Percentiles rank a stretch among this genome's conserved stretches.
Evolutionary conservation across 2,888 invertebrate species (phyloP).

Genomic region (Acrocyrtus sp.): DNA sequence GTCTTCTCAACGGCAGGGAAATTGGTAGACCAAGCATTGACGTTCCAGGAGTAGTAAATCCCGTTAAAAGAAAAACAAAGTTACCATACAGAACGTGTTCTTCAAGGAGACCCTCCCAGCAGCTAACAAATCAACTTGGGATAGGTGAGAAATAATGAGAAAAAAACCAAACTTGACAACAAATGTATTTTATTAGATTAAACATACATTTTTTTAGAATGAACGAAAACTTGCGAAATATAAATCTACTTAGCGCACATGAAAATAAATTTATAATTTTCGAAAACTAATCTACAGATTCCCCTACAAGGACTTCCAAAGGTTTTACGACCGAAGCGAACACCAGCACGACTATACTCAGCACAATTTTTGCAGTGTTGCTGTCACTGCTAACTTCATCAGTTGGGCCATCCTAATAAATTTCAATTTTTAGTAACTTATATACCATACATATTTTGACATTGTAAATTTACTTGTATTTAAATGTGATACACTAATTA

Average conservation of each 20-base stretch:
- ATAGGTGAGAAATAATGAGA: conserved; percentile 47
- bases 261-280: no score
- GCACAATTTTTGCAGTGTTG: not conserved
- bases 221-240: no score
- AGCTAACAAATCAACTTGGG: conserved; percentile 46
- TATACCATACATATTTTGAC: conserved; percentile 20
- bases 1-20: conserved; percentile 78
- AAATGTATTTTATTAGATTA: not conserved
- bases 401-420: conserved; percentile 8
- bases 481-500: conserved; percentile 11
- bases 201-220: not conserved
- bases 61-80: conserved; percentile 75
- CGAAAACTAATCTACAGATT: conserved; percentile 19
- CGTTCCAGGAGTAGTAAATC: conserved; percentile 80
- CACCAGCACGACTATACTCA: not conserved
- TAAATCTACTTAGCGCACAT: no score
- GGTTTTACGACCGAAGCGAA: not conserved
- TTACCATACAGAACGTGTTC: conserved; percentile 82
- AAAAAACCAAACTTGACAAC: no score
- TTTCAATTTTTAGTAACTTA: conserved; percentile 29
- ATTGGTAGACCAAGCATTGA: conserved; percentile 79
- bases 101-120: conserved; percentile 65
- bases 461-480: conserved; percentile 51
- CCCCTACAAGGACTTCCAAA: conserved; percentile 18
- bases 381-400: not conserved